Conservation (phyloP, 2,888 invertebrate species). For the Megastigmus dorsalis region DNA sequence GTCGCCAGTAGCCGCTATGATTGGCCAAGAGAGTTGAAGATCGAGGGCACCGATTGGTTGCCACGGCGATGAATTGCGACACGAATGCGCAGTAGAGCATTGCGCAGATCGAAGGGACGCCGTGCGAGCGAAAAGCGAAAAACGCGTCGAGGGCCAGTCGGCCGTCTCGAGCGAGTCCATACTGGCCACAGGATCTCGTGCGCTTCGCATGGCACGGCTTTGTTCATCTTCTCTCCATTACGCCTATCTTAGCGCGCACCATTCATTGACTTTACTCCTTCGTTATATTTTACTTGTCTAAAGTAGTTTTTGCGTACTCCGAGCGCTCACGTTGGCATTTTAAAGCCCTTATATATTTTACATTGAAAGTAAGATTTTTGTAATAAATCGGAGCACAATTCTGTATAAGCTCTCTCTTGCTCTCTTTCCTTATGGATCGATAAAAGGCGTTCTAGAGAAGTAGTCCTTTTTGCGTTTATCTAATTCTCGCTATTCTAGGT, state of each 20-base stretch:
- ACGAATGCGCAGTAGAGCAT: constrained; percentile 6
- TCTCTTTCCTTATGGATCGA: constrained; percentile 43
- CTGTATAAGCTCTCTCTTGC: background rate
- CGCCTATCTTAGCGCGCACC: constrained; percentile 23
- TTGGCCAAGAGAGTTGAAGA: background rate
- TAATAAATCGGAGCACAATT: background rate
- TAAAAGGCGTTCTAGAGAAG: constrained; percentile 15
- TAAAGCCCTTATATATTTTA: background rate
- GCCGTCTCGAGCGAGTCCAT: constrained; percentile 51
- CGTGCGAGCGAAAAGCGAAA: constrained; percentile 35
- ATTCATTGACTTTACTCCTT: constrained; percentile 18
- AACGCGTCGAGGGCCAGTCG: constrained; percentile 44
- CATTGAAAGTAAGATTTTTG: background rate
- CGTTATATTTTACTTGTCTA: too few relatives aligned
- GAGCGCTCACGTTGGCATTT: background rate
- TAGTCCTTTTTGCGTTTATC: background rate
- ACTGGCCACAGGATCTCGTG: constrained; percentile 32
- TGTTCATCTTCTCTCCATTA: constrained; percentile 38
- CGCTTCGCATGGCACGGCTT: constrained; percentile 34
- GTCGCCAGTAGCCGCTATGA: background rate
- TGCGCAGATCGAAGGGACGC: constrained; percentile 22
- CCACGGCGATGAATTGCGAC: background rate
- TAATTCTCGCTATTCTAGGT: background rate
- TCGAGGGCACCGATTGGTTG: background rate
- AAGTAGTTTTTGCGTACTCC: too few relatives aligned